These are phyloP conservation scores for Mirza zaza DNA, from an alignment of 2,113 vertebrate genomes.

Conservation along the genomic window DNA sequence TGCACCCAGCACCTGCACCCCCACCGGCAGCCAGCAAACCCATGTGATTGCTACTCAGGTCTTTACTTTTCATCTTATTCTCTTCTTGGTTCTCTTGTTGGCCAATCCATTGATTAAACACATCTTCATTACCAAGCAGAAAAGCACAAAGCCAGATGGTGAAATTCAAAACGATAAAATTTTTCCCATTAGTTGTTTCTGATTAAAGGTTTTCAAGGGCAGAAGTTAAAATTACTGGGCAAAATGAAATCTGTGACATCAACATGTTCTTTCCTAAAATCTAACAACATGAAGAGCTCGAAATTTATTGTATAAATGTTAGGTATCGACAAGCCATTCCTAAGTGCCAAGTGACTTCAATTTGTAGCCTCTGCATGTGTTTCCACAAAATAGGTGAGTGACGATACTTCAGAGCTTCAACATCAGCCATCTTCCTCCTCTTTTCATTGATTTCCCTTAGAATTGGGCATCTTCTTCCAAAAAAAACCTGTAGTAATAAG, in stretches of 20 bases:
- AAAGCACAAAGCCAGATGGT: neutral
- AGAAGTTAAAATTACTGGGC: conserved; percentile 26
- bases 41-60: neutral
- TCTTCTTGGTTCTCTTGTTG: neutral
- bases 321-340: neutral
- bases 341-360: neutral
- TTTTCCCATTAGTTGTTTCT: neutral
- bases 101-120: neutral
- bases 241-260: conserved; percentile 51
- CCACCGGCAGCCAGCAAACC: neutral
- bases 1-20: neutral
- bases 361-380: neutral
- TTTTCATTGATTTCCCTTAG: neutral
- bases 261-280: neutral
- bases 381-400: neutral
- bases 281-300: neutral
- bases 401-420: neutral
- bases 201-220: conserved; percentile 37
- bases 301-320: neutral
- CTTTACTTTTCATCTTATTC: neutral
- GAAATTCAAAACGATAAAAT: conserved; percentile 30
- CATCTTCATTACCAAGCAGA: conserved; percentile 26
- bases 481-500: neutral
- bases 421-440: neutral
- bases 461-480: neutral